Conservation (phyloP, 2,113 vertebrate species). For the Osmerus eperlanus region DNA sequence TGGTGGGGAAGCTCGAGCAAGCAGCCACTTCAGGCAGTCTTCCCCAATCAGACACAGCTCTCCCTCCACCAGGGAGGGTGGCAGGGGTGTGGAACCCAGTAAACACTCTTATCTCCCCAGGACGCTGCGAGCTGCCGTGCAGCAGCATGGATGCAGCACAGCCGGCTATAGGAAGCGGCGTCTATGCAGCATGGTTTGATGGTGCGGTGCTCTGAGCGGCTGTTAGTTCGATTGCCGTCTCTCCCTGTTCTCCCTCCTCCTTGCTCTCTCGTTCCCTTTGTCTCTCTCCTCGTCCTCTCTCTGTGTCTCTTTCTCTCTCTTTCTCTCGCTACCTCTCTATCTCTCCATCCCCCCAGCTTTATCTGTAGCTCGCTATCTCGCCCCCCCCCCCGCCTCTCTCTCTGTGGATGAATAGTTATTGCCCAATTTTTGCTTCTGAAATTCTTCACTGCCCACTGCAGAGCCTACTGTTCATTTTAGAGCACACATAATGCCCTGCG, state of each 20-base stretch:
- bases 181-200: neutral
- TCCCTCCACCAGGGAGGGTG: slow-evolving; percentile 21
- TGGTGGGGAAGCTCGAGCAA: slow-evolving; percentile 40
- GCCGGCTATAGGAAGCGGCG: slow-evolving; percentile 24
- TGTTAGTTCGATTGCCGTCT: slow-evolving; percentile 19
- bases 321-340: neutral
- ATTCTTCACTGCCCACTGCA: too few species aligned
- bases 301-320: neutral
- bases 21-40: slow-evolving; percentile 47
- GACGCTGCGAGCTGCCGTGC: slow-evolving; percentile 10
- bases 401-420: neutral
- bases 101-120: slow-evolving; percentile 29
- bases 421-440: neutral
- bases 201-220: neutral
- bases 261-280: neutral
- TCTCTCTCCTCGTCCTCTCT: neutral
- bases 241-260: neutral
- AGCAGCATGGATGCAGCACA: slow-evolving; percentile 24
- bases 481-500: too few species aligned
- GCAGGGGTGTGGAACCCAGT: slow-evolving; percentile 9
- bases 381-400: neutral
- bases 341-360: neutral
- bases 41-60: slow-evolving; percentile 50
- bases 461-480: too few species aligned
- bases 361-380: neutral